These are phyloP conservation scores for Scyliorhinus canicula DNA, from an alignment of 2,797 vertebrate genomes.

Conservation along the genomic window DNA sequence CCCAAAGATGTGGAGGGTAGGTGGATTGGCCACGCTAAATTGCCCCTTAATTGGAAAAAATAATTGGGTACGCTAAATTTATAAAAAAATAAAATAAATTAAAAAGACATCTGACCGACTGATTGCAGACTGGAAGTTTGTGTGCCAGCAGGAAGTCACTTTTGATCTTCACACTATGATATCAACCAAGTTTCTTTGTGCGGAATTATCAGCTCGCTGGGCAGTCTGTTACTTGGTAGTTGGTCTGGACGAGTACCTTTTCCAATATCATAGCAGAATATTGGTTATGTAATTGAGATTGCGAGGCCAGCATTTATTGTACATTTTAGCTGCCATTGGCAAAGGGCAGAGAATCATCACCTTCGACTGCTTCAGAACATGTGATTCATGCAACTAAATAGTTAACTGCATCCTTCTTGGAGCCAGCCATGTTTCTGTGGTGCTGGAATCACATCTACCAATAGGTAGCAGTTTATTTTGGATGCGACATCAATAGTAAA, in stretches of 20 bases:
- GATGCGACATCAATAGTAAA: neutral
- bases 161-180: neutral
- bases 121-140: neutral
- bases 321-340: too few relatives aligned
- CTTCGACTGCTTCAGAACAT: neutral
- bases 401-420: too few relatives aligned
- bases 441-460: neutral
- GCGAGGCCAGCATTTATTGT: neutral
- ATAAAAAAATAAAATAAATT: too few relatives aligned
- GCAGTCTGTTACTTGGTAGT: neutral
- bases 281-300: neutral
- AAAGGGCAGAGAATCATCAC: too few relatives aligned
- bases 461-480: neutral
- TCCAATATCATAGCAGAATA: neutral
- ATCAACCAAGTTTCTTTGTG: neutral
- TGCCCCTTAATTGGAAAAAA: too few relatives aligned
- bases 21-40: too few relatives aligned
- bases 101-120: neutral
- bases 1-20: too few relatives aligned
- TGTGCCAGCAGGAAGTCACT: neutral
- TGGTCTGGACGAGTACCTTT: neutral
- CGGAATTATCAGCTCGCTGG: neutral
- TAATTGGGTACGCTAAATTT: too few relatives aligned
- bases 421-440: too few relatives aligned
- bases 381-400: neutral